phyloP scores from a whole-genome alignment of 2,113 vertebrate species.

The Spheniscus mendiculus region DNA sequence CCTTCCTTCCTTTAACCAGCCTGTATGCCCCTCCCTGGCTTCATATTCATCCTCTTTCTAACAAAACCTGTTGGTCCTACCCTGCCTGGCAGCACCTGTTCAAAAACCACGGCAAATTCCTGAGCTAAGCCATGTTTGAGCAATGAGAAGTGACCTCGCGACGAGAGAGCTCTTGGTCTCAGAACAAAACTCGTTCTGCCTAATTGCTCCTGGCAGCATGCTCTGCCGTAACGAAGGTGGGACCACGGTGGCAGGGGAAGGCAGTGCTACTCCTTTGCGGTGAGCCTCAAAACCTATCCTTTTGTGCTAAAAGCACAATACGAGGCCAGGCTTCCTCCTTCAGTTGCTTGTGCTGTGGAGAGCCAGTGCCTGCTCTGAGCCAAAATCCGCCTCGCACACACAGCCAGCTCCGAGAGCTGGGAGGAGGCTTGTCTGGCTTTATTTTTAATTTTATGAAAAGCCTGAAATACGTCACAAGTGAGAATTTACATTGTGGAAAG shows the following conservation, averaged over 20 bases:
- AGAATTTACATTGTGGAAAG: neutral
- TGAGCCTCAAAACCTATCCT: neutral
- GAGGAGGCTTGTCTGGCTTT: neutral
- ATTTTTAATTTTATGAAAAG: neutral
- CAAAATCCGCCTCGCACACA: neutral
- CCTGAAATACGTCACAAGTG: neutral
- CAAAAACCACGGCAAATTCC: neutral
- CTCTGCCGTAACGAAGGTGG: neutral
- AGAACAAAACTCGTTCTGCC: neutral
- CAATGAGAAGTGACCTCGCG: neutral
- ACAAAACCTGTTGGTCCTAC: neutral
- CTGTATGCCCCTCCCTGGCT: neutral
- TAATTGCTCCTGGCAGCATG: neutral
- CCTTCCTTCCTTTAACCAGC: neutral
- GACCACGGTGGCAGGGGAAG: neutral
- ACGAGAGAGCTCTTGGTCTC: neutral
- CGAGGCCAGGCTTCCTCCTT: neutral
- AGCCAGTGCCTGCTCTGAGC: neutral
- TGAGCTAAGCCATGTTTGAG: neutral
- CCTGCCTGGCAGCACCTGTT: neutral
- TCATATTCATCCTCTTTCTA: neutral
- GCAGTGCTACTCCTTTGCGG: neutral
- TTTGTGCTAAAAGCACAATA: slow-evolving; percentile 4
- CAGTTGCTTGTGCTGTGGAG: neutral
- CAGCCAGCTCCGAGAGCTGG: accelerated